A percentile compares a stretch with the other conserved stretches of the same genome.
phyloP scores from a whole-genome alignment of 2,888 invertebrate genomes.

The Plutella xylostella region DNA sequence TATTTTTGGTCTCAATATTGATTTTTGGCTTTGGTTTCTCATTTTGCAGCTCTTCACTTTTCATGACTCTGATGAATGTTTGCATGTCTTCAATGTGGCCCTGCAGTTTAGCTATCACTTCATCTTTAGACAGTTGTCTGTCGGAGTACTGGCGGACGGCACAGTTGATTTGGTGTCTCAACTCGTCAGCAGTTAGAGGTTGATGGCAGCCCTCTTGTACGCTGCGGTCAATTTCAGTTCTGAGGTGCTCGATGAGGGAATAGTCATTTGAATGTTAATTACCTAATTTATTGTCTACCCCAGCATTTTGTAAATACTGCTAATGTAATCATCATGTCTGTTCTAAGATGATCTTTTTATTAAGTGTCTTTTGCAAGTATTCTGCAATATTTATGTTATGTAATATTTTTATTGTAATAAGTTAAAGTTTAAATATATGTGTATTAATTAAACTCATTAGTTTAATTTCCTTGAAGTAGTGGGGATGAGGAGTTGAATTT shows the following conservation, averaged over 20 bases:
- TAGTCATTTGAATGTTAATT: not conserved
- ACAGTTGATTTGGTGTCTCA: conserved; percentile 89
- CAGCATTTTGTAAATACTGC: not conserved
- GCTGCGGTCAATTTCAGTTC: conserved; percentile 86
- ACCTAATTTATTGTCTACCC: not conserved
- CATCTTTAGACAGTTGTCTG: conserved; percentile 95
- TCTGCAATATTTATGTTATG: too few species aligned
- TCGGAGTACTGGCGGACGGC: conserved; percentile 93
- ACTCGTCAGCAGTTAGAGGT: conserved; percentile 82
- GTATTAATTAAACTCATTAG: too few species aligned
- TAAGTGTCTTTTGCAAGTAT: too few species aligned
- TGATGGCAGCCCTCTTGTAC: conserved; percentile 83
- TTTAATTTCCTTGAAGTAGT: too few species aligned
- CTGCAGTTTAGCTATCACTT: conserved; percentile 93
- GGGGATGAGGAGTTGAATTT: too few species aligned
- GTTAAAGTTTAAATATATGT: too few species aligned
- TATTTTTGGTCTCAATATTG: conserved; percentile 28
- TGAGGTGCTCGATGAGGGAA: conserved; percentile 88
- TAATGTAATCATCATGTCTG: too few species aligned
- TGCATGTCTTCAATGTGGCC: conserved; percentile 98
- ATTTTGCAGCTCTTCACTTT: conserved; percentile 75
- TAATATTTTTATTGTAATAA: too few species aligned
- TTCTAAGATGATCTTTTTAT: too few species aligned
- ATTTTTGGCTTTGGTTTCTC: conserved; percentile 26
- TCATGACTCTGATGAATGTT: conserved; percentile 94